These are phyloP conservation scores for Halesus radiatus DNA, from an alignment of 1,140 invertebrate species.

Conservation along the genomic window DNA sequence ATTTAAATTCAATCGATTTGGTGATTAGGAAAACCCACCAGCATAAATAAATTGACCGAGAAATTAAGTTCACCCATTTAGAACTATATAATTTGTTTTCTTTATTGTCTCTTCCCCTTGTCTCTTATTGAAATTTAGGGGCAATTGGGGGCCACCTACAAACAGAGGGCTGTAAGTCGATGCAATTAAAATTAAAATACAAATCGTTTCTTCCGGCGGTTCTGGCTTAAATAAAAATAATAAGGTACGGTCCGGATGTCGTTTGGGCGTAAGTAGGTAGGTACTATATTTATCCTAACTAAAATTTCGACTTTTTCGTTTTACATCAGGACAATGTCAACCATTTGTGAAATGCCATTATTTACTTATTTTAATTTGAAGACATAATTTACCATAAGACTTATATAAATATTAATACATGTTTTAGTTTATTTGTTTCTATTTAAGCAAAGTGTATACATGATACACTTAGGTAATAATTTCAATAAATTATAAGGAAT, in stretches of 20 bases:
- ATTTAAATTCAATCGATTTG: no score
- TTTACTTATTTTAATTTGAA: no score
- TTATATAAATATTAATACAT: no score
- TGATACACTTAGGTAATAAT: no score
- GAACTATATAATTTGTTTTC: constrained; percentile 50
- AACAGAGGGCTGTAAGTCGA: constrained; percentile 32
- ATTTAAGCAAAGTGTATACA: no score
- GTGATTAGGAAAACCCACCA: constrained; percentile 7
- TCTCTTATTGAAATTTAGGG: constrained; percentile 47
- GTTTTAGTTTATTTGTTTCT: no score
- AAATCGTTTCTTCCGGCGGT: constrained; percentile 35
- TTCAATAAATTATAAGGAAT: no score
- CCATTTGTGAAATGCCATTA: no score
- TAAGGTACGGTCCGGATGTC: constrained; percentile 19
- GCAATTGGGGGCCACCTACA: constrained; percentile 40
- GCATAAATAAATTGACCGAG: constrained; percentile 28
- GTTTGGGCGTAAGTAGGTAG: background rate
- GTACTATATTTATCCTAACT: no score
- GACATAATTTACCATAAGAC: no score
- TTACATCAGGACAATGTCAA: no score
- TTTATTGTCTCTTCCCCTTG: constrained; percentile 42
- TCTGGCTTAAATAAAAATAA: constrained; percentile 31
- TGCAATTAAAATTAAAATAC: constrained; percentile 51
- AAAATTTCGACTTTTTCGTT: no score
- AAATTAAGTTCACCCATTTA: constrained; percentile 18